Percentiles rank a stretch among this genome's conserved stretches.
Evolutionary conservation across 2,888 invertebrate genomes (phyloP).

Genomic region (Melieria crassipennis): DNA sequence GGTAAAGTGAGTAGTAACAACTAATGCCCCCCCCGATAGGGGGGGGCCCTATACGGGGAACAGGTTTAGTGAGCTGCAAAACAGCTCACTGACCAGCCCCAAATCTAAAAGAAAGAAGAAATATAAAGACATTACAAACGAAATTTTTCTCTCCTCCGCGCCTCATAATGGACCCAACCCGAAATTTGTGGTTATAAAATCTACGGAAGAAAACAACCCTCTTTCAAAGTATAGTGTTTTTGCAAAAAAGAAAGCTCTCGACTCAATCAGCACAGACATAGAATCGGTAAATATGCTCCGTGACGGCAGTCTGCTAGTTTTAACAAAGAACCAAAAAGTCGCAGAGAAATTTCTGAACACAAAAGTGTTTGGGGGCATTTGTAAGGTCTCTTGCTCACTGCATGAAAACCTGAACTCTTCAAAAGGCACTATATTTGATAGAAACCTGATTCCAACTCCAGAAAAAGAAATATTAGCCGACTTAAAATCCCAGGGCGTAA

Average conservation of each 20-base stretch:
- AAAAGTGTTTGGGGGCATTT: background rate
- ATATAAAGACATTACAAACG: too few relatives aligned
- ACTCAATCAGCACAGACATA: background rate
- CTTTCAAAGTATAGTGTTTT: background rate
- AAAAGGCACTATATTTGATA: background rate
- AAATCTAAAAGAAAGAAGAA: too few relatives aligned
- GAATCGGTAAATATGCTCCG: background rate
- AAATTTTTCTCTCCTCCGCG: too few relatives aligned
- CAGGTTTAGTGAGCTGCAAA: too few relatives aligned
- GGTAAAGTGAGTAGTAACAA: too few relatives aligned
- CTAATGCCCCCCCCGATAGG: too few relatives aligned
- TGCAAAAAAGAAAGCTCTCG: background rate
- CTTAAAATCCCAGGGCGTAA: too few relatives aligned
- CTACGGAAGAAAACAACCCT: background rate
- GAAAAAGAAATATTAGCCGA: too few relatives aligned
- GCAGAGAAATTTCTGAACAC: background rate
- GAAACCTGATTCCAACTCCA: too few relatives aligned
- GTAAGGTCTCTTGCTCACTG: background rate
- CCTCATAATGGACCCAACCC: too few relatives aligned
- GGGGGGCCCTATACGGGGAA: too few relatives aligned
- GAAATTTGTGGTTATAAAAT: background rate
- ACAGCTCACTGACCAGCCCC: too few relatives aligned
- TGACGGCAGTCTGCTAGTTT: background rate
- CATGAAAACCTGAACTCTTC: background rate
- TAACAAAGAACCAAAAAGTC: background rate